Base-by-base conservation (phyloP, 2,888 invertebrate species). In the Leptothorax acervorum region DNA sequence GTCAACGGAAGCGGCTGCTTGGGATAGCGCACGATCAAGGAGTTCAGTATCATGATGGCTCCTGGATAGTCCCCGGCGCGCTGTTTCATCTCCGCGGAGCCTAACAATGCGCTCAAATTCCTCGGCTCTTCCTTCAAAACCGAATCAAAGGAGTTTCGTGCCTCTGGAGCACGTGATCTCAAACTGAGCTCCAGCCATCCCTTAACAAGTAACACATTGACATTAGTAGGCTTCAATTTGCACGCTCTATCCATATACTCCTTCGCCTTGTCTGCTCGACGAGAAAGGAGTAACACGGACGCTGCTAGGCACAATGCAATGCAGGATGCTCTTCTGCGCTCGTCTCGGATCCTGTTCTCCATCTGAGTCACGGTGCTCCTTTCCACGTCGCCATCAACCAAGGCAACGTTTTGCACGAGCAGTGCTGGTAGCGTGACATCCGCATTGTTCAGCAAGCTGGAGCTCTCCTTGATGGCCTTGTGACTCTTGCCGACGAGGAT, bases 201-300 rank as follows among this genome's bases (percentile, higher is more conserved):
- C 94, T 98, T 98, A 4, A 98, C 95, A 31, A 97, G 95, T 55
- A 97, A 95, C 12, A 97, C 96, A 87, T 96, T 96, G 6, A 95
- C 91, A 84, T 96, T 96, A 42, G 96, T 96, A 0, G 96, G 95
- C 93, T 97, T 96, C 78, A 97, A 95, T 92, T 97, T 97, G 18
- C 98, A 95, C 63, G 97, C 96, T 93, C 97, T 97, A 84, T 98
- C 98, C 6, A 97, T 96, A 93, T 98, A 98, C 91, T 98, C 98
- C 84, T 97, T 96, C 0, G 99, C 97, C 93, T 98, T 98, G 85
- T 98, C 98, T 91, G 96, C 95, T 92, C 97, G 97, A 18, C 96
- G 97, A 55, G 97, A 96, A 23, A 97, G 95, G 87, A 97, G 96
- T 55, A 98, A 95, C 90, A 98, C 97, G 78, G 97, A 95, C 0